Base-by-base conservation (phyloP, 2,888 invertebrate genomes). In the Esperia sulphurella region DNA sequence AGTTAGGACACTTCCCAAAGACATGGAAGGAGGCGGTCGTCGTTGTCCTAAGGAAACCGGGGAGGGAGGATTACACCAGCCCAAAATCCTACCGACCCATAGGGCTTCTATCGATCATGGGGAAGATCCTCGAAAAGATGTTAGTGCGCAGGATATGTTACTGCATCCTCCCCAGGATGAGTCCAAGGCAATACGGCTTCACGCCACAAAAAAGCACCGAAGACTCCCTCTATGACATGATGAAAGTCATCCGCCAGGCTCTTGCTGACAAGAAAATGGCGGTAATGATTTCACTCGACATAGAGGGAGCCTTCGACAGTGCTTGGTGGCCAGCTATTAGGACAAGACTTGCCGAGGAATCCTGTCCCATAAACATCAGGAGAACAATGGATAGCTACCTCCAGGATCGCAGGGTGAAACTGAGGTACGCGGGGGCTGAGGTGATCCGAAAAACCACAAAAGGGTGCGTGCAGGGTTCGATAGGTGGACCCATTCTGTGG, bases 381-480 rank as follows among this genome's bases (percentile, higher is more conserved):
- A 2, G 2, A 13, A 48, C 0, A 31, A 39, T 5, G 48, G 4
- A 1, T 42, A 44, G 46, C 31, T 57, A 57, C 29, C 47, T 55
- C 3, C 12, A 1, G 1, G 29, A 31, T 1, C 1, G 5, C 1
- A 50, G 8, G 12, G n/a, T 3, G 0, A 49, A 49, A 4, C 14
- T 43, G 6, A 31, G 33, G 3, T 43, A 14, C 10, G 43, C 31
- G 0, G 33, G 43, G 14, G 14, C 10, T 6, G 10, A 14, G 8
- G 14, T 9, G 13, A 33, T 0, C 1, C 3, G 33, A 14, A 10
- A 9, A n/a, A 43, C 43, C 8, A 33, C 0, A 6, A 53, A 51
- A 14, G 56, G 56, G 0, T 56, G 53, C 3, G 51, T 55, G 0
- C 55, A 55, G 37, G 55, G 55, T 0, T 56, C 56, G 0, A 49